Evolutionary conservation across 2,797 vertebrate species (phyloP).

Genomic region (Xenopus petersii): DNA sequence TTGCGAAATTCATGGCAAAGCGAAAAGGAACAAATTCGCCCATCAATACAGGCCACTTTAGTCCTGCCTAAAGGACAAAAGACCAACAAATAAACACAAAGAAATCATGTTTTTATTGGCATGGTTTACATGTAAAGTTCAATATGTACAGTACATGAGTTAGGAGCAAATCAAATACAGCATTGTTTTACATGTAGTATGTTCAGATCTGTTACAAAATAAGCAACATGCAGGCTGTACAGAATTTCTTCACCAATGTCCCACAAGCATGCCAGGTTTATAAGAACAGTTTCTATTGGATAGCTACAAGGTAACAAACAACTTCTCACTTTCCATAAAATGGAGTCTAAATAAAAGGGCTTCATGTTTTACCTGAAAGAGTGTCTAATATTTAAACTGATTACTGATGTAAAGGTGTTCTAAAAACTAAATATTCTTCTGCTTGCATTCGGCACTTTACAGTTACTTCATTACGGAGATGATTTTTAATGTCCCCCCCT

Average conservation of each 20-base stretch:
- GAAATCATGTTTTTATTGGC: constrained; percentile 3
- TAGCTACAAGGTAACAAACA: not conserved
- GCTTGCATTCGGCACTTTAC: no score
- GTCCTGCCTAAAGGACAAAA: no score
- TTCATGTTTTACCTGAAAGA: no score
- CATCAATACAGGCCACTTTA: no score
- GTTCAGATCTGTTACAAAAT: constrained; percentile 6
- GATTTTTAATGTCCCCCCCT: no score
- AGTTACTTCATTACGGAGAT: no score
- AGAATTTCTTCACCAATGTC: not conserved
- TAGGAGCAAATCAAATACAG: not conserved
- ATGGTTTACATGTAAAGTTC: not conserved
- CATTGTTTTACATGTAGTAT: not conserved
- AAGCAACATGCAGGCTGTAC: constrained; percentile 22
- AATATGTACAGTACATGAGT: constrained; percentile 10
- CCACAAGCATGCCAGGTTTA: not conserved
- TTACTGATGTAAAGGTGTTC: no score
- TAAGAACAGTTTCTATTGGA: not conserved
- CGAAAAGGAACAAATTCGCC: no score
- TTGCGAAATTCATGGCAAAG: no score
- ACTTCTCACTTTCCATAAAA: not conserved
- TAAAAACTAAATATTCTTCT: no score
- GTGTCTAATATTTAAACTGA: no score
- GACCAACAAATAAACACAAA: not conserved
- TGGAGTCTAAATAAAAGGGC: no score